phyloP scores from a whole-genome alignment of 2,113 vertebrate species.

The Lampris incognitus region DNA sequence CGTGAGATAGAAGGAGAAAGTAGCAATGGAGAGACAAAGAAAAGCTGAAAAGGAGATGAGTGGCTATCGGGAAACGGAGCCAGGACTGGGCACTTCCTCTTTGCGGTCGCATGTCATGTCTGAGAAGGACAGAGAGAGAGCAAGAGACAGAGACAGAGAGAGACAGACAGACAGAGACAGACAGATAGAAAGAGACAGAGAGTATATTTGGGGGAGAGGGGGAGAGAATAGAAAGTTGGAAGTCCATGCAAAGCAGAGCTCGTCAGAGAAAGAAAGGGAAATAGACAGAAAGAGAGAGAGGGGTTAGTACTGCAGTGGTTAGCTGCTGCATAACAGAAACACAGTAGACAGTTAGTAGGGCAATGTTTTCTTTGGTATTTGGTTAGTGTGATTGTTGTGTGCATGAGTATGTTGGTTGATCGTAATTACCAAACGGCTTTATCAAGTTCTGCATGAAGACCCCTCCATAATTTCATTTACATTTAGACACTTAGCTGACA shows the following conservation, averaged over 20 bases:
- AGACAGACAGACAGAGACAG: background rate
- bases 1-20: background rate
- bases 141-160: background rate
- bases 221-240: background rate
- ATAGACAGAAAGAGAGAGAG: conserved; percentile 27
- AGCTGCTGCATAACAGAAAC: background rate
- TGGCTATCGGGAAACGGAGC: conserved; percentile 74
- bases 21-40: conserved; percentile 31
- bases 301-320: conserved; percentile 52
- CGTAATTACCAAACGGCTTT: too few species aligned
- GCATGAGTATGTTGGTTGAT: too few species aligned
- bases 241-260: background rate
- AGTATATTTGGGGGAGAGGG: background rate
- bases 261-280: background rate
- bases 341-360: background rate
- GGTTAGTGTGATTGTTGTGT: too few species aligned
- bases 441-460: too few species aligned
- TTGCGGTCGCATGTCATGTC: conserved; percentile 66
- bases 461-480: too few species aligned
- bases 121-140: conserved; percentile 26
- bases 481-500: too few species aligned
- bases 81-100: conserved; percentile 68
- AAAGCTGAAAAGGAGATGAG: conserved; percentile 5
- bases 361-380: background rate
- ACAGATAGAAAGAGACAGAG: background rate